phyloP scores from a whole-genome alignment of 2,888 invertebrate genomes.

The Drosophila austrosaltans region DNA sequence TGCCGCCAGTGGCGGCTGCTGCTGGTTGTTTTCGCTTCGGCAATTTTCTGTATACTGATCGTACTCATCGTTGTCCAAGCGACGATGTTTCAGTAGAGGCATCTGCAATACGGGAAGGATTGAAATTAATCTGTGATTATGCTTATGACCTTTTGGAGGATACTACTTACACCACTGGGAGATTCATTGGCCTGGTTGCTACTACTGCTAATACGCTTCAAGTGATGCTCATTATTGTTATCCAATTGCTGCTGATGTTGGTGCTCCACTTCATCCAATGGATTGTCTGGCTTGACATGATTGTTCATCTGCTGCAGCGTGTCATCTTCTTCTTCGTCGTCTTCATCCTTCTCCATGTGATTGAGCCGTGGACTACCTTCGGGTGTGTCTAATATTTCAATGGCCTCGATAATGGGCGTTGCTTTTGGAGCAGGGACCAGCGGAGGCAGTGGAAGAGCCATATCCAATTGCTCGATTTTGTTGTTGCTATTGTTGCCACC shows the following conservation, averaged over 20 bases:
- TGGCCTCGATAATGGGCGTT: slow-evolving; percentile 74
- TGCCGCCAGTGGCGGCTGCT: background rate
- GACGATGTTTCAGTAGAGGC: slow-evolving; percentile 67
- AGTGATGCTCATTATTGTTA: slow-evolving; percentile 63
- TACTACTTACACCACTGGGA: slow-evolving; percentile 62
- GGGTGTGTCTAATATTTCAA: slow-evolving; percentile 82
- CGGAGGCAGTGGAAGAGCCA: background rate
- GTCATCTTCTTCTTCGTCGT: background rate
- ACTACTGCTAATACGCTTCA: slow-evolving; percentile 49
- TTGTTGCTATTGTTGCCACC: slow-evolving; percentile 12
- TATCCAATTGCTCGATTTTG: background rate
- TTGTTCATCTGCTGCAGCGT: slow-evolving; percentile 47
- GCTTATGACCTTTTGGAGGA: too few relatives aligned
- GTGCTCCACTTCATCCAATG: slow-evolving; percentile 18
- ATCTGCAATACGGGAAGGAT: slow-evolving; percentile 49
- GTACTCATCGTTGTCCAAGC: slow-evolving; percentile 71
- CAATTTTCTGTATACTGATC: slow-evolving; percentile 65
- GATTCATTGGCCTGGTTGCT: slow-evolving; percentile 57
- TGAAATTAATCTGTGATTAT: background rate
- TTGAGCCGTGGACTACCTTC: slow-evolving; percentile 77
- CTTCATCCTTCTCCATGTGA: slow-evolving; percentile 53
- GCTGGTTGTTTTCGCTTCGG: slow-evolving; percentile 22
- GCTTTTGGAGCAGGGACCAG: slow-evolving; percentile 22
- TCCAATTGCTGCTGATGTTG: slow-evolving; percentile 39
- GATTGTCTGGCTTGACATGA: slow-evolving; percentile 55